Evolutionary conservation across 2,113 vertebrate genomes (phyloP), one percentile per base, ranked within the genome.

Genomic region (Glaucomys volans): DNA sequence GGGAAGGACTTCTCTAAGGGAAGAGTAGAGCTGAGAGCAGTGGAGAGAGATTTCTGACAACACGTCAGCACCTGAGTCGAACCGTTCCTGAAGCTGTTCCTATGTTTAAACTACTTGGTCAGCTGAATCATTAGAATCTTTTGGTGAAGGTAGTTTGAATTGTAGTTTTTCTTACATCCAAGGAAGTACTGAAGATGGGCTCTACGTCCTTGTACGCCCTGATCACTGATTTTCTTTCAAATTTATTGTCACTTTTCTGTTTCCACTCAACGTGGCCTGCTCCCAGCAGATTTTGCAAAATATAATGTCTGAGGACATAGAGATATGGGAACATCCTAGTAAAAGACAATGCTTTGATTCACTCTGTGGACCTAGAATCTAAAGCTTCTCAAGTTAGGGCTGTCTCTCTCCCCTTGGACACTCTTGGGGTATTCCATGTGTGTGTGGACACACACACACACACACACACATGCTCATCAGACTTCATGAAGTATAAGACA

Each of bases 231-330:
- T 44, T 87, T 79, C 32, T 35, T n/a, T 75, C 20, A 42, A 32
- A 35, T 85, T 84, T 35, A 92, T 72, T 24, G 77, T 74, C 82
- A 74, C 57, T 28, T 87, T 87, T 77, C 81, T 9, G 37, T 66
- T 83, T 90, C 52, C 72, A 62, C 59, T 91, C 59, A 86, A 85
- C 14, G 16, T 37, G 40, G 50, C 24, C n/a, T 24, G 2, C 10
- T 81, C 44, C 26, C 50, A 42, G 74, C 26, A 47, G 37, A 82
- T n/a, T 42, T 66, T 44, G 44, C 30, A 89, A 57, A 64, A 75
- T 75, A 10, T 71, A 22, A 24, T 64, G 16, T 64, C 67, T 67
- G 76, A 71, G 24, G 44, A 44, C 66, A 24, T 40, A n/a, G 2
- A 35, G 37, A 9, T 24, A 82, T 18, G 52, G 11, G 2, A 26